Percentiles rank a stretch among this genome's conserved stretches.
These are phyloP conservation scores for Varanus salvator DNA, from an alignment of 2,113 vertebrate species.

Conservation along the genomic window DNA sequence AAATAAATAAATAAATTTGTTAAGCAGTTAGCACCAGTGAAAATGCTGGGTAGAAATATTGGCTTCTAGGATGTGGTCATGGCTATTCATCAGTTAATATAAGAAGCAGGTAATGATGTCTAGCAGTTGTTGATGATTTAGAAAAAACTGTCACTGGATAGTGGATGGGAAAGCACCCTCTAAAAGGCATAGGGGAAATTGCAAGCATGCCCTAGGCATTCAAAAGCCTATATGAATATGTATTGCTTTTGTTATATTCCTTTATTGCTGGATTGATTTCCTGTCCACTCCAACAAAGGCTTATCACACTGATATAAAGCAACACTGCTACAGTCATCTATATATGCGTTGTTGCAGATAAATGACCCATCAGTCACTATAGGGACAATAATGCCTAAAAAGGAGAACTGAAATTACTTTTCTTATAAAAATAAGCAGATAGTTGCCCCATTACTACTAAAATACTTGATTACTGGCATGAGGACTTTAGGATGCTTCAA, in stretches of 20 bases:
- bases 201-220: not conserved
- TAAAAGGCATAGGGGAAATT: not conserved
- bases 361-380: not conserved
- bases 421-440: not conserved
- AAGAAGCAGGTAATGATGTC: not conserved
- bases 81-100: not conserved
- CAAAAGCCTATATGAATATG: not conserved
- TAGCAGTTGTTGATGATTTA: no score
- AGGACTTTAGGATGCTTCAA: not conserved
- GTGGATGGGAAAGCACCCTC: not conserved
- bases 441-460: slow-evolving; percentile 6
- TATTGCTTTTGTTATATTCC: not conserved
- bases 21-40: not conserved
- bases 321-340: not conserved
- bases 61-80: not conserved
- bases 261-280: slow-evolving; percentile 31
- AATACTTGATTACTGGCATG: not conserved
- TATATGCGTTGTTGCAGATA: not conserved
- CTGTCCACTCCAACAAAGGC: not conserved
- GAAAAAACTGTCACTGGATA: not conserved
- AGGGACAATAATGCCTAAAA: not conserved
- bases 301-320: not conserved
- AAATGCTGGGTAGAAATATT: not conserved
- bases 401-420: not conserved
- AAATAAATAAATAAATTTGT: no score